A percentile compares a stretch with the other conserved stretches of the same genome.
phyloP scores from a whole-genome alignment of 2,797 vertebrate genomes.

The Myiotriccus ornatus region DNA sequence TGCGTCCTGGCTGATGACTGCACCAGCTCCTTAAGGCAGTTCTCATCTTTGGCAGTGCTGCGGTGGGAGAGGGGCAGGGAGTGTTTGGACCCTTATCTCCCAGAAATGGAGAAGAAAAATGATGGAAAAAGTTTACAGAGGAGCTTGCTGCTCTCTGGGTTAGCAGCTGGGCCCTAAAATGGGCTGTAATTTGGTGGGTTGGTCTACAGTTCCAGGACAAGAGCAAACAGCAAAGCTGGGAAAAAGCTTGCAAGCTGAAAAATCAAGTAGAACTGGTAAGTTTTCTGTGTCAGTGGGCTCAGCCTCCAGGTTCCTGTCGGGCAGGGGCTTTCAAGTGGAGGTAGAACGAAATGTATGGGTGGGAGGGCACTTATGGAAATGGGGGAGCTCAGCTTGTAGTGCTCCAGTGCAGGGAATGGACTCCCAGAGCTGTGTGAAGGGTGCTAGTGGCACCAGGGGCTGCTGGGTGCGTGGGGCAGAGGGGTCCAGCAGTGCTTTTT shows the following conservation, averaged over 20 bases:
- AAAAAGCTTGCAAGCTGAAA: not conserved
- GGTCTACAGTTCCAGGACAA: not conserved
- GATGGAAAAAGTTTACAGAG: not conserved
- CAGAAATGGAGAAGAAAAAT: not conserved
- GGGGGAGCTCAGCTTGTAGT: fast-evolving
- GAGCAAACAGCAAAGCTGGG: not conserved
- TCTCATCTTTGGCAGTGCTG: not conserved
- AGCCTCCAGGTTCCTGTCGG: fast-evolving
- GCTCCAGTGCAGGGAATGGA: not conserved
- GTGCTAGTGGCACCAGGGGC: not conserved
- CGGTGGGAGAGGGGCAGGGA: not conserved
- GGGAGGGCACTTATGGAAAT: not conserved
- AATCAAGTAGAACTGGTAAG: not conserved
- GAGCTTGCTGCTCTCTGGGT: not conserved
- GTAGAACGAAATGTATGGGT: not conserved
- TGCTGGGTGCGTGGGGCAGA: not conserved
- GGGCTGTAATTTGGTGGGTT: not conserved
- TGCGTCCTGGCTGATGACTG: not conserved
- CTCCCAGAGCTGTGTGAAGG: not conserved
- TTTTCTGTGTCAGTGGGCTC: not conserved
- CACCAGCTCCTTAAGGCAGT: not conserved
- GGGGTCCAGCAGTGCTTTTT: not conserved
- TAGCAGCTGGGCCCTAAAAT: not conserved
- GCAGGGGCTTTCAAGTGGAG: not conserved
- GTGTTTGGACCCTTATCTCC: not conserved